phyloP scores from a whole-genome alignment of 37 sponge, comb jelly and placozoan genomes.

The Ephydatia muelleri region DNA sequence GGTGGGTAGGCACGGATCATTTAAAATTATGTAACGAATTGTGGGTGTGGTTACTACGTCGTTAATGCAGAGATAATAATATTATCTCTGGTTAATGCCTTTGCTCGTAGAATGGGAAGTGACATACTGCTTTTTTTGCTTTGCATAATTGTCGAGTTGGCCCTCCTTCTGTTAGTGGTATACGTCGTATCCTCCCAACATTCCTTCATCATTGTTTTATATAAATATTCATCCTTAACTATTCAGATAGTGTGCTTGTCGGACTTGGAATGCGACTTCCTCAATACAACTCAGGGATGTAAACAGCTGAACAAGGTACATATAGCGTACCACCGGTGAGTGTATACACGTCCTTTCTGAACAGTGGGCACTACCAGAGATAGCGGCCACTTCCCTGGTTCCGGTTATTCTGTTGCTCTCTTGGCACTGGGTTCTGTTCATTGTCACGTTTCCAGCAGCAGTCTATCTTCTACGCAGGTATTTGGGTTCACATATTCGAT shows the following conservation, averaged over 20 bases:
- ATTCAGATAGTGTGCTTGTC: conserved; percentile 74
- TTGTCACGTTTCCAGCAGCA: conserved; percentile 58
- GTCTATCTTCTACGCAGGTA: conserved; percentile 65
- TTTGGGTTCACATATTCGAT: neutral
- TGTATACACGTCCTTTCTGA: neutral
- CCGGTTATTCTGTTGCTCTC: conserved; percentile 68
- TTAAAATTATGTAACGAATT: no score
- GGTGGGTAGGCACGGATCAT: no score
- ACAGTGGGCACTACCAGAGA: conserved; percentile 86
- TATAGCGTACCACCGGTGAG: neutral
- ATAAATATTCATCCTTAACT: neutral
- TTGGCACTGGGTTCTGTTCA: conserved; percentile 80
- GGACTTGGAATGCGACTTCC: conserved; percentile 91
- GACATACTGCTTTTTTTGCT: conserved; percentile 50
- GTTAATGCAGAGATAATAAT: neutral
- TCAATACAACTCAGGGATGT: conserved; percentile 85
- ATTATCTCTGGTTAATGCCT: no score
- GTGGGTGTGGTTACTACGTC: neutral
- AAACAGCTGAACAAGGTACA: conserved; percentile 74
- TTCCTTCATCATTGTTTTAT: neutral
- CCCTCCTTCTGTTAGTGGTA: conserved; percentile 46
- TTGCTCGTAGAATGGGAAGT: conserved; percentile 20
- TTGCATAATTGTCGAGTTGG: conserved; percentile 51
- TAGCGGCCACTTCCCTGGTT: conserved; percentile 40
- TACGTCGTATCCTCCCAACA: conserved; percentile 77